phyloP scores from a whole-genome alignment of 2,113 vertebrate genomes.

The Cottus gobio region DNA sequence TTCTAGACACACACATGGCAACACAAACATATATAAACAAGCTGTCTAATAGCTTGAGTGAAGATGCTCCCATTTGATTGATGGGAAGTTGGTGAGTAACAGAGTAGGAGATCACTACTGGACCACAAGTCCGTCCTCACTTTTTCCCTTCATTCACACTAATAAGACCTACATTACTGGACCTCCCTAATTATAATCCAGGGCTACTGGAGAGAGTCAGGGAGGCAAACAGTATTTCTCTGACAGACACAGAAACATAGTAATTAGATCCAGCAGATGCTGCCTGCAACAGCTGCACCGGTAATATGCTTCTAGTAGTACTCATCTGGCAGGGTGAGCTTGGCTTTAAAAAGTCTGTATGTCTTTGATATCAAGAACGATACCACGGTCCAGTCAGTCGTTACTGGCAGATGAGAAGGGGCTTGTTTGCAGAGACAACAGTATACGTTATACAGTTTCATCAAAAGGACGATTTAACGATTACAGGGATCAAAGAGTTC shows the following conservation, averaged over 20 bases:
- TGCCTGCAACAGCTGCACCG: conserved; percentile 66
- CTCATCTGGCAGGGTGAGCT: conserved; percentile 39
- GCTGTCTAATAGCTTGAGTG: conserved; percentile 1
- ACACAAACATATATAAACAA: neutral
- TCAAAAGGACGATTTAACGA: conserved; percentile 39
- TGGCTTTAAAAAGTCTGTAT: conserved; percentile 53
- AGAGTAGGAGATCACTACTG: neutral
- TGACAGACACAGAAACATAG: conserved; percentile 74
- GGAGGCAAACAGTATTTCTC: conserved; percentile 62
- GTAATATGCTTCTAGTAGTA: conserved; percentile 61
- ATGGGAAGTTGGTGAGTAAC: neutral
- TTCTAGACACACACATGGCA: too few relatives aligned
- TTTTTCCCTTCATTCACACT: conserved; percentile 44
- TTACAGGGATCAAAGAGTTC: conserved; percentile 35
- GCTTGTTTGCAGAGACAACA: conserved; percentile 59
- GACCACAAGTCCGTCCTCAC: conserved; percentile 3
- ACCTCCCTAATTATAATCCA: conserved; percentile 61
- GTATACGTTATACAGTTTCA: conserved; percentile 11
- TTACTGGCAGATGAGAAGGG: neutral
- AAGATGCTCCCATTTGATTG: conserved; percentile 7
- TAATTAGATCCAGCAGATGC: conserved; percentile 78
- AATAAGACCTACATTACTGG: conserved; percentile 56
- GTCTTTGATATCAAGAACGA: conserved; percentile 40
- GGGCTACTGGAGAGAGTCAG: conserved; percentile 74
- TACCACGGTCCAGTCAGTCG: conserved; percentile 1